These are phyloP conservation scores for Drosophila biarmipes DNA, from an alignment of 1,140 invertebrate genomes.

Conservation along the genomic window DNA sequence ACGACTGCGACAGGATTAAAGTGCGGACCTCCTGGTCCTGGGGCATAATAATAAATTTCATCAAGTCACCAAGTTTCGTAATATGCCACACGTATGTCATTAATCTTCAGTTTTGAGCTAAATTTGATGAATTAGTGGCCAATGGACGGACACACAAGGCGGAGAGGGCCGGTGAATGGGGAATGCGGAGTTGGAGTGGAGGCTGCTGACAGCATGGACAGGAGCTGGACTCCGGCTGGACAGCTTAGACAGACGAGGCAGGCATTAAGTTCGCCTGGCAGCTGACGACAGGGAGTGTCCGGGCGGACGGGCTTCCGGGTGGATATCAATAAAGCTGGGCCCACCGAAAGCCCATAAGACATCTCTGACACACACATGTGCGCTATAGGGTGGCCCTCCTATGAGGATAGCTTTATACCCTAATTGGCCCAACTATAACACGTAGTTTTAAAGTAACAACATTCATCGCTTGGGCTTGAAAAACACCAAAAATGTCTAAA, in stretches of 20 bases:
- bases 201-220: conserved; percentile 31
- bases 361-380: conserved; percentile 15
- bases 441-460: too few species aligned
- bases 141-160: conserved; percentile 65
- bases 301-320: conserved; percentile 27
- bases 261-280: conserved; percentile 76
- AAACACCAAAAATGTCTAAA: too few species aligned
- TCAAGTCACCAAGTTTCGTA: conserved; percentile 82
- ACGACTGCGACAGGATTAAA: conserved; percentile 45
- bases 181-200: background rate
- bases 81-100: conserved; percentile 82
- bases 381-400: conserved; percentile 11
- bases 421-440: background rate
- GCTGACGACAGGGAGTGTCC: conserved; percentile 64
- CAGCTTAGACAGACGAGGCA: conserved; percentile 32
- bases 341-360: conserved; percentile 44
- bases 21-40: conserved; percentile 3
- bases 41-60: conserved; percentile 77
- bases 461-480: too few species aligned
- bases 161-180: background rate
- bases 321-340: conserved; percentile 76
- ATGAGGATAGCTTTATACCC: background rate
- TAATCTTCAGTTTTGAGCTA: conserved; percentile 82
- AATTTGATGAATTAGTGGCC: conserved; percentile 82
- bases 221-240: conserved; percentile 22